These are phyloP conservation scores for Rhagoletis pomonella DNA, from an alignment of 1,140 invertebrate species.

Conservation along the genomic window DNA sequence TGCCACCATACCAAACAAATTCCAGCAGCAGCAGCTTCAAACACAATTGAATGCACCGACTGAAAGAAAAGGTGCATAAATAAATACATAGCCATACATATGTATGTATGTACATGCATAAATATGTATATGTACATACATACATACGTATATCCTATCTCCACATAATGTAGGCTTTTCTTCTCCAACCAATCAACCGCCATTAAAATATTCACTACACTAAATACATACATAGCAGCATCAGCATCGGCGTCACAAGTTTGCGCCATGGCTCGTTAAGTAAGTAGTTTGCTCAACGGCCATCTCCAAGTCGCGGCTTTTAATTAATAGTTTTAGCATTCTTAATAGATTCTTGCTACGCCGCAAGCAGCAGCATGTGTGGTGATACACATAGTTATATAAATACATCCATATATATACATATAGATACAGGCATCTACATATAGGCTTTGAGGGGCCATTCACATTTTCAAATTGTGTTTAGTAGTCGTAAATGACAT, in stretches of 20 bases:
- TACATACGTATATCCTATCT: neutral
- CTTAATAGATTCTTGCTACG: neutral
- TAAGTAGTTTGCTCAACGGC: neutral
- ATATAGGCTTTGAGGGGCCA: no score
- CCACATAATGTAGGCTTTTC: neutral
- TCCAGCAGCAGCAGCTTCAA: neutral
- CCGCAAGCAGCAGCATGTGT: neutral
- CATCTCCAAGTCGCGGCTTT: constrained; percentile 5
- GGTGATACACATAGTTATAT: neutral
- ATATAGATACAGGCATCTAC: neutral
- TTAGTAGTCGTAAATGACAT: neutral
- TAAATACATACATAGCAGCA: neutral
- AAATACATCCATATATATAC: neutral
- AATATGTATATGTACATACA: neutral
- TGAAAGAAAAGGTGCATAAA: constrained; percentile 6
- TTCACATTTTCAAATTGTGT: neutral
- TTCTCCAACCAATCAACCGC: neutral
- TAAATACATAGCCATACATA: no score
- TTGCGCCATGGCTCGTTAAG: no score
- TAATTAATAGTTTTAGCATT: constrained; percentile 48
- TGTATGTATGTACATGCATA: no score
- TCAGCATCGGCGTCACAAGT: no score
- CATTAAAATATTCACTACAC: neutral
- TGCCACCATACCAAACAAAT: neutral
- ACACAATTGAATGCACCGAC: neutral